phyloP scores from a whole-genome alignment of 1,140 invertebrate species.

The Brachionus angularis region DNA sequence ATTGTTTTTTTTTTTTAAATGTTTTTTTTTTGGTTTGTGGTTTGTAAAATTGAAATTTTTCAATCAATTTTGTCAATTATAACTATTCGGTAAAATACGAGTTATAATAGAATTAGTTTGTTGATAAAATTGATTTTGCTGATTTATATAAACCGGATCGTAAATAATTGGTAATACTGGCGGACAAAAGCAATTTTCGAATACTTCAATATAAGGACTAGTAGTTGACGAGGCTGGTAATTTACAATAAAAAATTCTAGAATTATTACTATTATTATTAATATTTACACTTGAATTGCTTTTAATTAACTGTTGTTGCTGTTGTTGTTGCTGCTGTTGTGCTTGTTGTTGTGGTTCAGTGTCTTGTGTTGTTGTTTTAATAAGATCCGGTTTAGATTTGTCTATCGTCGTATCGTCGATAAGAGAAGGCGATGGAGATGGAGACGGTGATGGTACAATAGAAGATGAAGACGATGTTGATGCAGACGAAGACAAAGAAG shows the following conservation, averaged over 20 bases:
- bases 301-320: not conserved
- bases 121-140: conserved; percentile 32
- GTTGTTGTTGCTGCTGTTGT: not conserved
- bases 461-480: not conserved
- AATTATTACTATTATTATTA: not conserved
- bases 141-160: conserved; percentile 31
- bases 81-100: conserved; percentile 5
- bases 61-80: too few relatives aligned
- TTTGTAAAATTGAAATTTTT: too few relatives aligned
- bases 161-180: conserved; percentile 23
- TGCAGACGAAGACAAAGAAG: not conserved
- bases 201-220: conserved; percentile 34
- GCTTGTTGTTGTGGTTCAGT: not conserved
- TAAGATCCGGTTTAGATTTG: too few relatives aligned
- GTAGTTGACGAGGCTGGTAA: conserved; percentile 37
- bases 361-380: too few relatives aligned
- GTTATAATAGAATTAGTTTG: too few relatives aligned
- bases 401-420: not conserved
- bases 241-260: conserved; percentile 13
- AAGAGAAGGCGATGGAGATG: not conserved
- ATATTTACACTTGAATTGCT: not conserved
- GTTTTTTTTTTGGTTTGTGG: too few relatives aligned
- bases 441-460: not conserved
- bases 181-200: conserved; percentile 40
- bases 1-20: too few relatives aligned